phyloP scores from a whole-genome alignment of 2,888 invertebrate genomes.

The Dexiosoma caninum region DNA sequence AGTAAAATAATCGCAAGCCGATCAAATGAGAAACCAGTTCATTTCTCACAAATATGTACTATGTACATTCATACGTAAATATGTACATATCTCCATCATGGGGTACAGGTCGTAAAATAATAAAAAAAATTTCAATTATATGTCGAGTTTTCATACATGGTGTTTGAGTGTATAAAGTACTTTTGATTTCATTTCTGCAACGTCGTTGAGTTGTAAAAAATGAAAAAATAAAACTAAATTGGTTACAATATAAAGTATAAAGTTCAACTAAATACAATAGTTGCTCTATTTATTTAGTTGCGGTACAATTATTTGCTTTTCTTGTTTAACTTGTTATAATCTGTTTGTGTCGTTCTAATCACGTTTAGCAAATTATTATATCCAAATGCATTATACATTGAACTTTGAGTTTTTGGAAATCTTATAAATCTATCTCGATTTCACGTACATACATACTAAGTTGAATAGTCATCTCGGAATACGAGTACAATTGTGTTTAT shows the following conservation, averaged over 20 bases:
- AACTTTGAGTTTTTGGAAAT: constrained; percentile 51
- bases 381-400: constrained; percentile 43
- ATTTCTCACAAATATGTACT: neutral
- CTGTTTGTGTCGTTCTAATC: constrained; percentile 8
- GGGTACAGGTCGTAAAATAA: too few relatives aligned
- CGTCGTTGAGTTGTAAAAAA: constrained; percentile 27
- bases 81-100: too few relatives aligned
- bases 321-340: neutral
- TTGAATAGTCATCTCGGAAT: too few relatives aligned
- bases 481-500: too few relatives aligned
- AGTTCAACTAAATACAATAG: constrained; percentile 32
- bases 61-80: too few relatives aligned
- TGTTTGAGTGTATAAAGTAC: neutral
- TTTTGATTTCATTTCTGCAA: constrained; percentile 37
- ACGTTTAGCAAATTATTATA: constrained; percentile 2
- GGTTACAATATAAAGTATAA: constrained; percentile 26
- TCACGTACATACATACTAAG: too few relatives aligned
- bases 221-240: too few relatives aligned
- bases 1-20: neutral
- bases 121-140: too few relatives aligned
- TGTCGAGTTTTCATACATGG: too few relatives aligned
- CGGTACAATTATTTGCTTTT: neutral
- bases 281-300: constrained; percentile 24
- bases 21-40: neutral
- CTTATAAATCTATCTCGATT: too few relatives aligned